Evolutionary conservation across 92 coral and sea anemone species (phyloP).

Genomic region (Meandrina meandrites): DNA sequence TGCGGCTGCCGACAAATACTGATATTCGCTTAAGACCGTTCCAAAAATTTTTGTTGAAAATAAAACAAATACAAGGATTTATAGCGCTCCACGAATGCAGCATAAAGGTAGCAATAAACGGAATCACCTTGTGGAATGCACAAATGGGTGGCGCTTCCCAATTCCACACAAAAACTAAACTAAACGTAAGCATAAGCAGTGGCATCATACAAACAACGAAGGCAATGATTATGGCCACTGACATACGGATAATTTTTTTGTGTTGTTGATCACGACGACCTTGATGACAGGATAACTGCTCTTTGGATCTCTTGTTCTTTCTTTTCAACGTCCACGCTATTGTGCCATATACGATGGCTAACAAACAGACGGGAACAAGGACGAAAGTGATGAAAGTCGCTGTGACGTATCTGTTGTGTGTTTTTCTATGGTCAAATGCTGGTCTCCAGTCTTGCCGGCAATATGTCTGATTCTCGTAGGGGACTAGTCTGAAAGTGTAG

Average conservation of each 20-base stretch:
- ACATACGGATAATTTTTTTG: constrained; percentile 4
- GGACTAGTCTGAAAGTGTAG: neutral
- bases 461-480: neutral
- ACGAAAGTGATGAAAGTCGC: neutral
- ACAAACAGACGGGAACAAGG: neutral
- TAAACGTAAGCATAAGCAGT: neutral
- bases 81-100: neutral
- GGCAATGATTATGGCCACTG: constrained; percentile 7
- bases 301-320: neutral
- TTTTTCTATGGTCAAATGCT: neutral
- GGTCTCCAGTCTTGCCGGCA: constrained; percentile 1
- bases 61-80: constrained; percentile 12
- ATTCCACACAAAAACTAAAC: neutral
- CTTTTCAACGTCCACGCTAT: neutral
- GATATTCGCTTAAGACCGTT: neutral
- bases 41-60: neutral
- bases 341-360: neutral
- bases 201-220: constrained; percentile 1
- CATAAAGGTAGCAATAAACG: neutral
- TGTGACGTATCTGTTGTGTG: neutral
- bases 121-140: neutral
- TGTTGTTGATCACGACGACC: neutral
- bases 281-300: too few species aligned
- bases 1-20: neutral
- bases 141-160: neutral